Evolutionary conservation across 2,797 vertebrate species (phyloP).

Genomic region (Pyrocephalus nanus): DNA sequence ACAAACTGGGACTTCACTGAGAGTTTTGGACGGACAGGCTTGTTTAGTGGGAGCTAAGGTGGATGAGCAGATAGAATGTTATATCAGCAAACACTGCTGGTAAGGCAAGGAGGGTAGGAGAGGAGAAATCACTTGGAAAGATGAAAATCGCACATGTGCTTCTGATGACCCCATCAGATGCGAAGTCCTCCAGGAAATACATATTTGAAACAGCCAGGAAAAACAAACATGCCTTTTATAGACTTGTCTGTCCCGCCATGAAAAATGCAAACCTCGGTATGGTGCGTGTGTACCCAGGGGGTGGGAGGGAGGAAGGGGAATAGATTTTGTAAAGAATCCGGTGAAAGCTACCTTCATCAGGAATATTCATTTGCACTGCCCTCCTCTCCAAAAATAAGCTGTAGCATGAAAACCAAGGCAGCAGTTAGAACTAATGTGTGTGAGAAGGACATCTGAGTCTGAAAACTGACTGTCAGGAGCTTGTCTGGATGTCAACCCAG

Average conservation of each 20-base stretch:
- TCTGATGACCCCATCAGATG: conserved; percentile 58
- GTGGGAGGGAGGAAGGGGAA: conserved; percentile 12
- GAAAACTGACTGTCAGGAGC: not conserved
- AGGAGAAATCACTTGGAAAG: conserved; percentile 10
- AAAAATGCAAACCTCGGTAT: conserved; percentile 52
- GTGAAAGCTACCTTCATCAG: conserved; percentile 46
- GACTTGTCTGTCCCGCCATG: conserved; percentile 47
- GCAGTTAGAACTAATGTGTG: not conserved
- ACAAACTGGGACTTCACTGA: not conserved
- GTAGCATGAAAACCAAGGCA: not conserved
- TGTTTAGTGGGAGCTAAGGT: not conserved
- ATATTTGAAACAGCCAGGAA: conserved; percentile 62
- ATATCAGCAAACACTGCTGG: not conserved
- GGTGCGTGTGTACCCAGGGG: conserved; percentile 12
- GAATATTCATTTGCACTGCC: not conserved
- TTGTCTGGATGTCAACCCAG: not conserved
- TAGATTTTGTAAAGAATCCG: conserved; percentile 37
- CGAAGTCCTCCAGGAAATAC: conserved; percentile 60
- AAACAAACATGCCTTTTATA: conserved; percentile 64
- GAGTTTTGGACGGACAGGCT: not conserved
- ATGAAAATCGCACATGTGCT: conserved; percentile 55
- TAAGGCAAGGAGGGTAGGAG: not conserved
- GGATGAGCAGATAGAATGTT: not conserved
- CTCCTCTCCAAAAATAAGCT: conserved; percentile 14
- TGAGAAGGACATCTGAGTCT: not conserved